Evolutionary conservation across 2,113 vertebrate genomes (phyloP).

Genomic region (Rissa tridactyla): DNA sequence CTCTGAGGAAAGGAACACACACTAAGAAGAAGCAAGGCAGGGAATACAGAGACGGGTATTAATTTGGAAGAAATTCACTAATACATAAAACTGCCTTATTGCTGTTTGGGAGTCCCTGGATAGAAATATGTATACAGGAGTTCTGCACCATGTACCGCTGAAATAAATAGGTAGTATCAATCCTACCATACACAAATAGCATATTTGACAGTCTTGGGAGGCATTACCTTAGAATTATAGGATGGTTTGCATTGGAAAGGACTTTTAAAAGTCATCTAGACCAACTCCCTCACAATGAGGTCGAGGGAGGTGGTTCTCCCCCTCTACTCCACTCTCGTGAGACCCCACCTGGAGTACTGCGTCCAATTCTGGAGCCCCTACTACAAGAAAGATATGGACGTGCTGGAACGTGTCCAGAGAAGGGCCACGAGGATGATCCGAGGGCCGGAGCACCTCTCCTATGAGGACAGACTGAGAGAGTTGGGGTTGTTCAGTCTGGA

Average conservation of each 20-base stretch:
- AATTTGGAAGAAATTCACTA: background rate
- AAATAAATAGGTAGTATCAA: background rate
- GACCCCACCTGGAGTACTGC: too few species aligned
- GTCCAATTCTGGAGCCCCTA: too few species aligned
- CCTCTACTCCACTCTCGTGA: too few species aligned
- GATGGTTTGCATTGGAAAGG: background rate
- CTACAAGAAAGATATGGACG: too few species aligned
- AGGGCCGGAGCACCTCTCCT: too few species aligned
- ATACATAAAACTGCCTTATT: background rate
- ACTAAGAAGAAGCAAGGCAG: background rate
- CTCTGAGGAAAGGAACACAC: background rate
- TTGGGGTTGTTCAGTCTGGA: too few species aligned
- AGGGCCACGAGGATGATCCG: too few species aligned
- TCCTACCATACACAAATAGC: accelerated
- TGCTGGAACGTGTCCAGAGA: too few species aligned
- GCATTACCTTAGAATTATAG: background rate
- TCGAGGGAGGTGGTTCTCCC: too few species aligned
- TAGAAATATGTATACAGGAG: background rate
- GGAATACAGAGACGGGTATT: background rate
- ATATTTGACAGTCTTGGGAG: background rate
- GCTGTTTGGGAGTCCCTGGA: background rate
- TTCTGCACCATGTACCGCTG: background rate
- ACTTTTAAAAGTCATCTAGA: background rate
- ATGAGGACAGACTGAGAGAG: too few species aligned
- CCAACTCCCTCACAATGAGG: background rate